Evolutionary conservation across 1,140 invertebrate genomes (phyloP), one percentile per base, ranked within the genome.

Genomic region (Apis mellifera): DNA sequence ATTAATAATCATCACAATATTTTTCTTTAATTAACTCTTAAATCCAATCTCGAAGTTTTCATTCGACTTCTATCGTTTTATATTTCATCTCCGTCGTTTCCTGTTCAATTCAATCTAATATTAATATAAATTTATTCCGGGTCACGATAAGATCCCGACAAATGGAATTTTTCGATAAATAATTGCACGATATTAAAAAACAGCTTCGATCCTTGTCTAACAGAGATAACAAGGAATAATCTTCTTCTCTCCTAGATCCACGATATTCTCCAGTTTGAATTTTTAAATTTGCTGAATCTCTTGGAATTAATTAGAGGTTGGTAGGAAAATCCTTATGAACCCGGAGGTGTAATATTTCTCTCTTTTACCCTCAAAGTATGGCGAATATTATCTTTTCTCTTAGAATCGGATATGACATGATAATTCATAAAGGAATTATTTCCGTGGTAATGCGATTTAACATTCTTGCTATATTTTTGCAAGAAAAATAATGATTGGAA

Each of bases 401-500:
- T 13, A 21, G 64, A 54, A 64, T 12, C 52, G 59, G 52, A 66
- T 48, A 55, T 32, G 52, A 77, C 52, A 68, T 77, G 75, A 77
- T 66, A 77, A 77, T 77, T 77, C 64, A 77, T 77, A 52, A 50
- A 42, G 52, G 50, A 32, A 68, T 77, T 77, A 77, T 57, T 76
- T 76, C 74, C 62, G 60, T 54, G 26, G 26, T 52, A 12, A 52
- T 19, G 52, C 74, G 62, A 76, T 66, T 57, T 66, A 68, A 66
- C 75, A n/a, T 68, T 66, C 59, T 12, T 2, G 48, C 13, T 64
- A 77, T 77, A 77, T 66, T 77, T 76, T 77, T 52, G 12, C 32
- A 21, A 9, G 26, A 19, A 48, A 68, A 77, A 77, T 64, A 77
- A 77, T 77, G 52, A 23, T 19, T 13, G 15, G 26, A 15, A 54